Evolutionary conservation across 2,888 invertebrate genomes (phyloP), one percentile per base, ranked within the genome.

Genomic region (Drosophila diplacantha): DNA sequence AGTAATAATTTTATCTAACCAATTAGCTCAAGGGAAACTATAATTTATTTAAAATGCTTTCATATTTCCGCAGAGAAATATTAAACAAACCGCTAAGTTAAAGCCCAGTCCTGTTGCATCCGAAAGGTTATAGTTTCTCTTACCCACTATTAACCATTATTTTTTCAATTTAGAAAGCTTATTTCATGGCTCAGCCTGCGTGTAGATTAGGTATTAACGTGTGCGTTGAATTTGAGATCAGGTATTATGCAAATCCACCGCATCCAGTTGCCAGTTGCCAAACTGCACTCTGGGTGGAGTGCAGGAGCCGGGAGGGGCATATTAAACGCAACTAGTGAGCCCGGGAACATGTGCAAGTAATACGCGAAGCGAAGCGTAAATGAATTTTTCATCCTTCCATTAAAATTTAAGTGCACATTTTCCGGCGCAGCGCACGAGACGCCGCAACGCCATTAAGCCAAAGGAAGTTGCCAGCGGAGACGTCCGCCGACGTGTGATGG

Each of bases 341-440:
- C 52, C 39, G 62, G 71, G 60, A 69, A 72, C 72, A 75, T 81
- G 80, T 82, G 79, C 74, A 55, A 66, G 74, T 66, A 69, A 69
- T 74, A 72, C 77, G 77, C 80, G 79, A 76, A 80, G 69, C 81
- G 83, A 72, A 83, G 81, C 83, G 83, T 75, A 81, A 84, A 81
- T 84, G 84, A 81, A 84, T 81, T 84, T 84, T 81, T 75, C 81
- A 81, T 83, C 81, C 75, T 66, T 61, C 81, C 84, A 81, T 81
- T 84, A 84, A 81, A 75, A 73, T 81, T 81, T 80, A 84, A 81
- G 81, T 84, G 84, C 77, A 81, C 83, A 75, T 84, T 81, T 81
- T 82, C 84, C 81, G 84, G 81, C 75, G 75, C 73, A 67, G 74
- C 78, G 67, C 83, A 81, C 81, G 78, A 74, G 62, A 71, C 65